phyloP scores from a whole-genome alignment of 2,888 invertebrate species.

The Galerucella pusilla region DNA sequence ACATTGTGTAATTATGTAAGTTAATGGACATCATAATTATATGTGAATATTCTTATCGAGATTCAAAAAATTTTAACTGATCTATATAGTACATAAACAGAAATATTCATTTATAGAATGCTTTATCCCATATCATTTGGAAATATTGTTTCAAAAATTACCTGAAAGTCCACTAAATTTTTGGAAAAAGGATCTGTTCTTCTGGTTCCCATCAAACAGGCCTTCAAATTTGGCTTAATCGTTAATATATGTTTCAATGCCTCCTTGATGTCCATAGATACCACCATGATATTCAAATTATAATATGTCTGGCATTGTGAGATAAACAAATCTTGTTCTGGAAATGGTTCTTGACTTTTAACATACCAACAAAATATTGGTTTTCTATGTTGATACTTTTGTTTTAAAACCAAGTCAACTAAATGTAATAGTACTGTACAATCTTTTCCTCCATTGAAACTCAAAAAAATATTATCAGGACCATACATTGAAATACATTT shows the following conservation, averaged over 20 bases:
- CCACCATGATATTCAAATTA: constrained; percentile 75
- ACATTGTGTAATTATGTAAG: no score
- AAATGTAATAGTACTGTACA: constrained; percentile 92
- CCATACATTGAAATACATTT: constrained; percentile 73
- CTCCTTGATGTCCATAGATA: constrained; percentile 77
- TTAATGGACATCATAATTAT: no score
- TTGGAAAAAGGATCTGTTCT: constrained; percentile 86
- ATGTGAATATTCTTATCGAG: no score
- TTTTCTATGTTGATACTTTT: constrained; percentile 56
- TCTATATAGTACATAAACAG: no score
- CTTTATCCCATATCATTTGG: not conserved
- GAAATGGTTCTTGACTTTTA: constrained; percentile 81
- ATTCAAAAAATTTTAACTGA: no score
- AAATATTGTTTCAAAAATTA: constrained; percentile 53
- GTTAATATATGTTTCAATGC: constrained; percentile 75
- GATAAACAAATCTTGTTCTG: constrained; percentile 89
- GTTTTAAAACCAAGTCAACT: constrained; percentile 66
- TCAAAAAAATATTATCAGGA: constrained; percentile 83
- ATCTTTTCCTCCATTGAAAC: constrained; percentile 99
- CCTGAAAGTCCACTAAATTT: constrained; percentile 76
- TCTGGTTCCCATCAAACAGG: constrained; percentile 92
- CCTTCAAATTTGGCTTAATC: constrained; percentile 74
- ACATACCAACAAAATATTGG: constrained; percentile 82
- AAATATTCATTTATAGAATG: not conserved
- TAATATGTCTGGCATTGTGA: constrained; percentile 77